These are phyloP conservation scores for Urosaurus nigricauda DNA, from an alignment of 2,797 vertebrate species.

Conservation along the genomic window DNA sequence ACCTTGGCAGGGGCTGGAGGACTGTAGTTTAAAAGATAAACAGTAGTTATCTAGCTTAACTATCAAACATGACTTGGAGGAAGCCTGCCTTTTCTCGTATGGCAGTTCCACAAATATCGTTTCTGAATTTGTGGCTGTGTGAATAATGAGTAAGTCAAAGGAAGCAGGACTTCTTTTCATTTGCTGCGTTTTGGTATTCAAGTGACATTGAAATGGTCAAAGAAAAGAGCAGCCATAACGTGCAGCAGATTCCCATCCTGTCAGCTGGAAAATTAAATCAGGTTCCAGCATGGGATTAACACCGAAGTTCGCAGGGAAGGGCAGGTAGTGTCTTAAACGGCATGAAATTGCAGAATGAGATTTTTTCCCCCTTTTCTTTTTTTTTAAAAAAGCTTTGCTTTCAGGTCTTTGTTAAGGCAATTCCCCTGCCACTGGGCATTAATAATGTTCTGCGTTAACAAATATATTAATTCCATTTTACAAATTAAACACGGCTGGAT, in stretches of 20 bases:
- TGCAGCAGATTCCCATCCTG: slow-evolving; percentile 85
- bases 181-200: slow-evolving; percentile 40
- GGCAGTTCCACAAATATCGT: slow-evolving; percentile 17
- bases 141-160: slow-evolving; percentile 51
- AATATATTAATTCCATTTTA: slow-evolving; percentile 10
- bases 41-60: no score
- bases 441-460: slow-evolving; percentile 4
- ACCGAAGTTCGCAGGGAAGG: slow-evolving; percentile 74
- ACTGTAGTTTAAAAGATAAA: not conserved
- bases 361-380: slow-evolving; percentile 81
- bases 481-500: slow-evolving; percentile 1
- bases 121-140: slow-evolving; percentile 17
- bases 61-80: no score
- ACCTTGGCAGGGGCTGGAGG: not conserved
- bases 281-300: slow-evolving; percentile 84
- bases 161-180: slow-evolving; percentile 46
- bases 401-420: slow-evolving; percentile 63
- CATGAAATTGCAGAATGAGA: slow-evolving; percentile 92
- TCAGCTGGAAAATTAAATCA: slow-evolving; percentile 88
- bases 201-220: slow-evolving; percentile 56
- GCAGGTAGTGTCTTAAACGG: slow-evolving; percentile 83
- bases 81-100: slow-evolving; percentile 27
- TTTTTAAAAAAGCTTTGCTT: slow-evolving; percentile 76
- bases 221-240: slow-evolving; percentile 74
- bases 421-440: slow-evolving; percentile 41